Base-by-base conservation (phyloP, 1,140 invertebrate species). In the Aplysia californica region DNA sequence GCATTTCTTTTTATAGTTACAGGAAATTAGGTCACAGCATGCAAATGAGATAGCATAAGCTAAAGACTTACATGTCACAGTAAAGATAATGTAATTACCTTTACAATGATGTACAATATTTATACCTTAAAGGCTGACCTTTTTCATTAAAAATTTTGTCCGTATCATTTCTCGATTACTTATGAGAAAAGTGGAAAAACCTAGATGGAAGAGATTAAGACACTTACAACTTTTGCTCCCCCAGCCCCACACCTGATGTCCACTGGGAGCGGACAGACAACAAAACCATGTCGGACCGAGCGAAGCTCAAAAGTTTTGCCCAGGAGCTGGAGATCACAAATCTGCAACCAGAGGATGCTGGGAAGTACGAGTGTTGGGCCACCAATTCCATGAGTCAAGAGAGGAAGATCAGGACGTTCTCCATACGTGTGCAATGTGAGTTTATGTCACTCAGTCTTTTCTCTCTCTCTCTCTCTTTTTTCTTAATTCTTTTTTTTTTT, bases 331-430 rank as follows among this genome's bases (percentile, higher is more conserved):
- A 72, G 3, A 86, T 89, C 23, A 65, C 71, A 18, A 64, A 84
- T 23, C 75, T 87, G 3, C 74, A 83, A 41, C 77, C 80, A 70
- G 80, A 80, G 5, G 87, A 89, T 76, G 83, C 75, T 26, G 87
- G 86, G 4, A 74, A 71, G 15, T 89, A 89, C 59, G 83, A 87
- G 55, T 89, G 88, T 77, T 83, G 82, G 64, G 86, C 84, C 0
- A 82, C 80, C n/a, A 89, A 87, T 79, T 64, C 80, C 18, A 50
- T 83, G 36, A 79, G 77, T n/a, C 72, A 77, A 38, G 66, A 77
- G 20, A 68, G 82, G 31, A 78, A 79, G 10, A 77, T 74, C 59
- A 77, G 83, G 74, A 81, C 75, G 1, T 78, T 86, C 36, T 75
- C 73, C 35, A 69, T 88, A 26, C 78, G 74, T 26, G 81, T 88